phyloP scores from a whole-genome alignment of 2,113 vertebrate species.

The Thinocorus orbignyianus region DNA sequence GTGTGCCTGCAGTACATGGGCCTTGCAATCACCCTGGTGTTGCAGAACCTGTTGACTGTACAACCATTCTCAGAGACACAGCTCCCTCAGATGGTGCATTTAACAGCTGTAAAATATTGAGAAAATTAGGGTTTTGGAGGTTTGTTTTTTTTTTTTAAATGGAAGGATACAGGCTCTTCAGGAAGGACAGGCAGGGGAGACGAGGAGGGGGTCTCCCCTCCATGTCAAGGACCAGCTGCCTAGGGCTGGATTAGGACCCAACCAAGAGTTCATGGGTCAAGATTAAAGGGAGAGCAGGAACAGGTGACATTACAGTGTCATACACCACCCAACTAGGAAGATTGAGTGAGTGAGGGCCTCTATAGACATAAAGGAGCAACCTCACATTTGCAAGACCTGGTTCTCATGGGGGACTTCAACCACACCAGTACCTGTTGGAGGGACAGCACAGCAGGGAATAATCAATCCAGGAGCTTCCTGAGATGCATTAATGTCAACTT shows the following conservation, averaged over 20 bases:
- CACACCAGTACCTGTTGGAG: not conserved
- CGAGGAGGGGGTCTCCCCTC: not conserved
- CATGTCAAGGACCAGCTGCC: not conserved
- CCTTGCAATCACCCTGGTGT: accelerated
- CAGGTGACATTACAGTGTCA: not conserved
- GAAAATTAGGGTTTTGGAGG: not conserved
- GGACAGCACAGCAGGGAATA: not conserved
- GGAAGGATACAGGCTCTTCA: not conserved
- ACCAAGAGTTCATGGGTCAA: not conserved
- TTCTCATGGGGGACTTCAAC: not conserved
- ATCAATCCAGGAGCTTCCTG: not conserved
- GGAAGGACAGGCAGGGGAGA: not conserved
- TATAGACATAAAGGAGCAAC: not conserved
- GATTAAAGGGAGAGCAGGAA: not conserved
- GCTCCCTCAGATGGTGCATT: constrained; percentile 24
- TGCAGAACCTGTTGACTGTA: not conserved
- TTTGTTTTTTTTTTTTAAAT: not conserved
- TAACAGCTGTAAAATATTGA: not conserved
- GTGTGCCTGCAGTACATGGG: accelerated
- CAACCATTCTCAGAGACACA: not conserved
- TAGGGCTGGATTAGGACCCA: not conserved
- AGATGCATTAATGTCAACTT: not conserved
- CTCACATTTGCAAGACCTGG: not conserved
- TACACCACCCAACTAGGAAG: not conserved
- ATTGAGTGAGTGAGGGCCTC: not conserved